Base-by-base conservation (phyloP, 2,888 invertebrate genomes). In the Cartodere bifasciata region DNA sequence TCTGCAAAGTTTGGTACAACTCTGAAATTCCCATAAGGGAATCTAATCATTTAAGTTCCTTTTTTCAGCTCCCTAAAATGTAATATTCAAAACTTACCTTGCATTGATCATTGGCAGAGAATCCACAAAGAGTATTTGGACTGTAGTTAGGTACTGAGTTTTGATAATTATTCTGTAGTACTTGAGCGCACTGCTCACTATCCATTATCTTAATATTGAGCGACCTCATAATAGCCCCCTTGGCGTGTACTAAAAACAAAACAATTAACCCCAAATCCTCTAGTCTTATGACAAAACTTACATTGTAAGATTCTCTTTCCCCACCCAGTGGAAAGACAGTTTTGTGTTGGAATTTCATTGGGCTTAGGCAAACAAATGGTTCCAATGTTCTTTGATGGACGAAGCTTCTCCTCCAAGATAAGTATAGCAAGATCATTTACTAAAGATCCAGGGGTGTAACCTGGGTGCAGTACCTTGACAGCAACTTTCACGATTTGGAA, bases 281-380 rank as follows among this genome's bases (percentile, higher is more conserved):
- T 20, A 20, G n/a, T n/a, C 6, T 7, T 20, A 20, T 5, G 12
- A 13, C 4, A 7, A n/a, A 30, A 52, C 68, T 69, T 62, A 86
- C 85, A 70, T 70, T 77, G 75, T 28, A 86, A 53, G 4, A 81
- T 75, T 40, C 70, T 67, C 54, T 85, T 83, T 42, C 85, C 85
- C 84, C 85, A 87, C 28, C 86, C 86, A 29, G 84, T 82, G 1
- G 78, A 74, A 4, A 83, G 70, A 41, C 86, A 86, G 29, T 72
- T 71, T 37, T 48, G 46, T 35, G 72, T 72, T 34, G 68, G 67
- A 0, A 71, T 70, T 37, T 75, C 72, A 29, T 68, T 48, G 0
- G 64, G 63, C 4, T 62, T 52, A 0, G 72, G 72, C 24, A 85
- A 58, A 48, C 86, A 86, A 23, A 86, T 73, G 0, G 77, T 73